Percentiles rank a stretch among this genome's conserved stretches.
Conservation (phyloP, 2,113 vertebrate genomes). For the Microcebus tavaratra region DNA sequence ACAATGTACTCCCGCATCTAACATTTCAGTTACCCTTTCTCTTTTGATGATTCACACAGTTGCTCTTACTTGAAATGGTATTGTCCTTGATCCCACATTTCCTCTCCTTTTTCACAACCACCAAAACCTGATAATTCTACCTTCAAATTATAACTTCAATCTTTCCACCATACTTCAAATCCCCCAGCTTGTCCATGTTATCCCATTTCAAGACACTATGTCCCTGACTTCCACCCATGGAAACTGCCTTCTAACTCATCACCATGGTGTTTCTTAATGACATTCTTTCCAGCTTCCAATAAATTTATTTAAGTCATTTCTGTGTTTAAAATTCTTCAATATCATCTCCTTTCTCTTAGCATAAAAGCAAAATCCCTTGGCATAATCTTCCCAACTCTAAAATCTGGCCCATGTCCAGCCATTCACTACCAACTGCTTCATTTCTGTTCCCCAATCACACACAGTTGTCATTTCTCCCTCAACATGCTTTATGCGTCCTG, state of each 20-base stretch:
- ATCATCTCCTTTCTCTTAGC: neutral
- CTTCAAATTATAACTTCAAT: neutral
- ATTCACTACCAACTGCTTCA: neutral
- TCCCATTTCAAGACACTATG: neutral
- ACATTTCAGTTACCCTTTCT: neutral
- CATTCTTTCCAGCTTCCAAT: neutral
- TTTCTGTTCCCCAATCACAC: neutral
- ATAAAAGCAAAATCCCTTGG: neutral
- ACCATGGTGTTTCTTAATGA: neutral
- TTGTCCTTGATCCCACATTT: neutral
- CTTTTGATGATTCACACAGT: neutral
- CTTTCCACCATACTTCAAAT: neutral
- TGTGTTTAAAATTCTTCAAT: neutral
- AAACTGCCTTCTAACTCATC: neutral
- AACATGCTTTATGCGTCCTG: neutral
- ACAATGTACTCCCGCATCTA: neutral
- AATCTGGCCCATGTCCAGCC: neutral
- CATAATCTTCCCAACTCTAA: neutral
- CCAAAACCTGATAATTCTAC: neutral
- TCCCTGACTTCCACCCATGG: neutral
- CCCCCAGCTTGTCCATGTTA: neutral
- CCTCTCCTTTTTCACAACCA: neutral
- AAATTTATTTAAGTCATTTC: neutral
- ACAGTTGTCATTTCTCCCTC: neutral
- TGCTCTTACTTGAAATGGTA: neutral